phyloP scores from a whole-genome alignment of 2,797 vertebrate genomes.

The Lacerta bilineata region DNA sequence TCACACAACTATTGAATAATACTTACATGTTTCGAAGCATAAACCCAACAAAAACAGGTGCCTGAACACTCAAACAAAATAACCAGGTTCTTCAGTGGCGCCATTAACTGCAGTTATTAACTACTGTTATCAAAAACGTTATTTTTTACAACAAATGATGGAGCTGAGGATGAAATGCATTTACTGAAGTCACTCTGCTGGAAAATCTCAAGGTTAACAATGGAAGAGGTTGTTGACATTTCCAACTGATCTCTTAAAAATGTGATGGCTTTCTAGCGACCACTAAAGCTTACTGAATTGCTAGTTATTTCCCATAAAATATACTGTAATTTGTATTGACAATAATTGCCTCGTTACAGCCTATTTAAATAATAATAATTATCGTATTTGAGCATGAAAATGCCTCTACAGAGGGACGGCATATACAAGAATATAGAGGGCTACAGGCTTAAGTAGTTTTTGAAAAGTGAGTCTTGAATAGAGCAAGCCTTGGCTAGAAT shows the following conservation, averaged over 20 bases:
- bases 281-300: background rate
- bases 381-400: background rate
- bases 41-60: background rate
- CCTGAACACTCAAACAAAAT: background rate
- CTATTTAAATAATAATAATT: background rate
- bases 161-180: background rate
- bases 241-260: background rate
- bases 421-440: background rate
- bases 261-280: background rate
- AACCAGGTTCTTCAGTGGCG: background rate
- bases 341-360: background rate
- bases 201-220: background rate
- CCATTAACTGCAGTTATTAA: conserved; percentile 1
- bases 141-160: background rate
- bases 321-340: background rate
- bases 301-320: background rate
- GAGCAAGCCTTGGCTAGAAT: background rate
- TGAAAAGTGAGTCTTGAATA: background rate
- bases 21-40: background rate
- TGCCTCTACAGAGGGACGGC: background rate
- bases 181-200: background rate
- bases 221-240: background rate
- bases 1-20: background rate
- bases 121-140: background rate
- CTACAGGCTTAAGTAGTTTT: background rate